Evolutionary conservation across 2,113 vertebrate genomes (phyloP), one percentile per base, ranked within the genome.

Genomic region (Alexandromys fortis): DNA sequence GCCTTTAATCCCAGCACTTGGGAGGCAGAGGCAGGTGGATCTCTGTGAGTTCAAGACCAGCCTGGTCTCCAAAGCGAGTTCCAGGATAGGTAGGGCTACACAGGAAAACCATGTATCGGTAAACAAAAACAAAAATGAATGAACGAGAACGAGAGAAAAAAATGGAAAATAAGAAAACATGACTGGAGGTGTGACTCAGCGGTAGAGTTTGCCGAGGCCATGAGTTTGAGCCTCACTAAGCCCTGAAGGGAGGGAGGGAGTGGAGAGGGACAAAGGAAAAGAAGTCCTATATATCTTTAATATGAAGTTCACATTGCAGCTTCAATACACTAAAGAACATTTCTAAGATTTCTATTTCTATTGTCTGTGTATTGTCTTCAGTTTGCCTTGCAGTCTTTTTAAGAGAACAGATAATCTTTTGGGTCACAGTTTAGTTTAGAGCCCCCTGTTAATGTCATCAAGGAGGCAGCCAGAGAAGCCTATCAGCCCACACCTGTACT

Each of bases 311-410:
- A n/a, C 49, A 38, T 82, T 86, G 86, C 75, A 63, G 38, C 22
- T 73, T 86, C 63, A 72, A 49, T 45, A 78, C 88, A 79, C 61
- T 35, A 93, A 86, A 90, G 92, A 89, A 52, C 42, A 42, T 21
- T 65, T 35, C 35, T 11, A 26, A 87, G 52, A 72, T 75, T 88
- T 97, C 90, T 82, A 55, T 72, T 91, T 73, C 19, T 49, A 82
- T 94, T 95, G 92, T 70, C 86, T 86, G 7, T 70, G 83, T 63
- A 52, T 85, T 96, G 92, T 92, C 76, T 93, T 93, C 30, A n/a
- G 5, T 91, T 90, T 86, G 52, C 75, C 78, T 82, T 67, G 22
- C 30, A 30, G 79, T 72, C 93, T 81, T 61, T 83, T 92, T 52
- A 45, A 92, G 89, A 14, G 81, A 72, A 77, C 8, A 89, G 21